Base-by-base conservation (phyloP, 1,140 invertebrate genomes). In the Drosophila sucinea region DNA sequence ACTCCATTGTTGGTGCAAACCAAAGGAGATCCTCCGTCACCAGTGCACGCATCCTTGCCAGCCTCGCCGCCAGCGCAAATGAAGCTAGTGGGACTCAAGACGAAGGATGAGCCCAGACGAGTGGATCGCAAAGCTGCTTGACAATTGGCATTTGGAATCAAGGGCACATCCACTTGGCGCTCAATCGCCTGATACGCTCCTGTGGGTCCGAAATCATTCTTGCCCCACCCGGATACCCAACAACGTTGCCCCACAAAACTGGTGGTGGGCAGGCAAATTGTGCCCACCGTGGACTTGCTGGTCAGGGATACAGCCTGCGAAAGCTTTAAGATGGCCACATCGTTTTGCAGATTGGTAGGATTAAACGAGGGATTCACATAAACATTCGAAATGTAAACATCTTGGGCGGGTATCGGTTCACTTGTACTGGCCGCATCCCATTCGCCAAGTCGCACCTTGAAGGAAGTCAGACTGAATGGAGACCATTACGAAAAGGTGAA, bases 181-280 rank as follows among this genome's bases (percentile, higher is more conserved):
- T 95, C 80, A 29, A 95, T 94, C 57, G 93, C 94, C 85, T 96
- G 95, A 81, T 95, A 96, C 40, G 92, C 93, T 0, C 95, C 95
- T 32, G 79, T 92, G 1, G 92, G 66, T 10, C 95, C 95, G 77
- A 96, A 97, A 73, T 95, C 94, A 81, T 96, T 94, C 79, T 96
- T 96, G 29, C 96, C 96, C 96, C 96, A 97, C n/a, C 96, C 96
- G 1, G 96, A 94, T 0, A 96, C 96, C 93, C 93, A 95, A 81
- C 96, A 97, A 74, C 94, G 94, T 84, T 94, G 93, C 32, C 94
- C 94, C 29, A 94, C 93, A 72, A 95, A 95, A 10, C 90, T 86
- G 3, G 92, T 78, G 8, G 93, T 91, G 4, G 96, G 95, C 27
- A 96, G 81, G 73, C 96, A 97, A 1, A 94, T 94, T 4, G 96